A percentile compares a stretch with the other conserved stretches of the same genome.
Evolutionary conservation across 2,888 invertebrate genomes (phyloP).

Genomic region (Globia sparganii): DNA sequence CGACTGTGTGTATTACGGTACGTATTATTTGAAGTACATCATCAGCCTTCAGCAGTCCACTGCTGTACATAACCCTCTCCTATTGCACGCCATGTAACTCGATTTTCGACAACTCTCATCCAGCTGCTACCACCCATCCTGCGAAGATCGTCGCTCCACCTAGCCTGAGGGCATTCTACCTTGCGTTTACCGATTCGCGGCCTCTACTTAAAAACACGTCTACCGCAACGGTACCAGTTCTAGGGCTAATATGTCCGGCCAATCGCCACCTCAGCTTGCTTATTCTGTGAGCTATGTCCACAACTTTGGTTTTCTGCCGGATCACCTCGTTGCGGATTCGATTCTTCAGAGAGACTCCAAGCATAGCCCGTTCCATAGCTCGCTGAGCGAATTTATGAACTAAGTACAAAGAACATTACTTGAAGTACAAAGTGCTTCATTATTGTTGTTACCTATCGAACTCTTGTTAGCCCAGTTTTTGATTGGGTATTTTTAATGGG

Average conservation of each 20-base stretch:
- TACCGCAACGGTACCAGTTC: neutral
- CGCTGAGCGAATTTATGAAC: neutral
- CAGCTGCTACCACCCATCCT: neutral
- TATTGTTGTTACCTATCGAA: neutral
- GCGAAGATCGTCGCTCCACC: neutral
- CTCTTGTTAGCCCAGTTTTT: neutral
- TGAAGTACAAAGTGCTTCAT: neutral
- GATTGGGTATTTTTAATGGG: neutral
- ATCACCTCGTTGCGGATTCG: neutral
- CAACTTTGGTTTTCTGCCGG: neutral
- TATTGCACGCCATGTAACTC: neutral
- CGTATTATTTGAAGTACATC: slow-evolving; percentile 10
- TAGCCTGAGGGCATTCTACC: neutral
- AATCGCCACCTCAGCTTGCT: neutral
- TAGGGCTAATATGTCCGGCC: neutral
- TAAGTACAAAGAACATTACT: neutral
- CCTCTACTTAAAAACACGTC: neutral
- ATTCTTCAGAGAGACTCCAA: too few species aligned
- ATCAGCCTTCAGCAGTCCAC: neutral
- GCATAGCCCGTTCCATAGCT: neutral
- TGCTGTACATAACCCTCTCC: neutral
- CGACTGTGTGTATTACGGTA: slow-evolving; percentile 82
- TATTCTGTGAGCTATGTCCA: neutral
- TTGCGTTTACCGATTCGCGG: too few species aligned
- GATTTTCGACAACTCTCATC: neutral